Percentiles rank a stretch among this genome's conserved stretches.
Conservation (phyloP, 2,797 vertebrate genomes). For the Poeciliopsis turneri region DNA sequence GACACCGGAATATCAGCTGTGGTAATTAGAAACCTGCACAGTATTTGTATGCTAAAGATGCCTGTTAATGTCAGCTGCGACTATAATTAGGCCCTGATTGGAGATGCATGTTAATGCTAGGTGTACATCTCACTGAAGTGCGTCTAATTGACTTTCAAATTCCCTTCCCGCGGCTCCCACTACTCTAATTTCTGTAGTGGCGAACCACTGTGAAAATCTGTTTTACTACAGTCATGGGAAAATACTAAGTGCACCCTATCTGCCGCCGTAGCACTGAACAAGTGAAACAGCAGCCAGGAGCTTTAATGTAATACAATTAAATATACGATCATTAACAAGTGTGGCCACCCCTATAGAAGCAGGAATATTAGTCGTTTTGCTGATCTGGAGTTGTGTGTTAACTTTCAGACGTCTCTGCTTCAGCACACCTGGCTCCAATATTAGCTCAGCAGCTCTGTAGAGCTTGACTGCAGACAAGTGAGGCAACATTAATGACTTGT, state of each 20-base stretch:
- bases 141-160: slow-evolving; percentile 49
- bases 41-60: slow-evolving; percentile 40
- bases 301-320: background rate
- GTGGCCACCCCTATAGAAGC: too few species aligned
- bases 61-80: slow-evolving; percentile 42
- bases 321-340: background rate
- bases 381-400: background rate
- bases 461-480: too few species aligned
- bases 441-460: too few species aligned
- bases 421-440: too few species aligned
- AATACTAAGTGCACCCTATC: background rate
- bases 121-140: slow-evolving; percentile 37
- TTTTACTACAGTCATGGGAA: slow-evolving; percentile 4
- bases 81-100: slow-evolving; percentile 42
- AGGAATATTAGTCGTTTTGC: background rate
- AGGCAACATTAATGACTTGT: background rate
- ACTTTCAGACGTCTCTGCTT: too few species aligned
- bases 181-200: slow-evolving; percentile 18
- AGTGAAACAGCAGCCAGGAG: background rate
- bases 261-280: background rate
- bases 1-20: slow-evolving; percentile 7
- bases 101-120: slow-evolving; percentile 37
- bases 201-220: slow-evolving; percentile 6
- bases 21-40: slow-evolving; percentile 15
- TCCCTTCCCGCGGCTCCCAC: slow-evolving; percentile 19